A percentile compares a stretch with the other conserved stretches of the same genome.
phyloP scores from a whole-genome alignment of 2,888 invertebrate genomes.

The Acleris holmiana region DNA sequence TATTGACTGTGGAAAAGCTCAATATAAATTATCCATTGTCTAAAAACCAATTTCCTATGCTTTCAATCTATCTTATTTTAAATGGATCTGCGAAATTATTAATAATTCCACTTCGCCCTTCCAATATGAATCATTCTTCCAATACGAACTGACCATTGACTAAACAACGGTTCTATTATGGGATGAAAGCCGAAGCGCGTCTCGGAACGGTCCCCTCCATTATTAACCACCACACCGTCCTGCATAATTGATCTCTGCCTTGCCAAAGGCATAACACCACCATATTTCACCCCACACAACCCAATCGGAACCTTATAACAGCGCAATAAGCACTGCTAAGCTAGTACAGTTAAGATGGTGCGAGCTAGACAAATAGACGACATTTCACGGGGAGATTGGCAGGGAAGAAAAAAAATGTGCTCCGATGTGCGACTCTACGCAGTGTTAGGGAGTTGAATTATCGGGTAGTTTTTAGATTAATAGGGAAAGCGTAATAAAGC shows the following conservation, averaged over 20 bases:
- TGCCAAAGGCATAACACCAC: slow-evolving; percentile 44
- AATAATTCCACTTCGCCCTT: too few relatives aligned
- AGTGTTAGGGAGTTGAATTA: background rate
- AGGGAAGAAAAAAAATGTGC: slow-evolving; percentile 32
- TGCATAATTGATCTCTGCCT: slow-evolving; percentile 65
- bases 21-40: too few relatives aligned
- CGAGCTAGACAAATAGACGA: slow-evolving; percentile 39
- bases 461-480: background rate
- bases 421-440: background rate
- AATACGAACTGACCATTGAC: slow-evolving; percentile 8
- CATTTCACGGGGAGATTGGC: slow-evolving; percentile 39
- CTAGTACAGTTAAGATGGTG: background rate
- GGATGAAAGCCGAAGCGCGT: slow-evolving; percentile 25
- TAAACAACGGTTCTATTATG: slow-evolving; percentile 22
- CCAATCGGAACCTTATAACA: slow-evolving; percentile 15
- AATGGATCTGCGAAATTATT: too few relatives aligned
- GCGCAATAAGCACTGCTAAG: background rate
- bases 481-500: background rate
- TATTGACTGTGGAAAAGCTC: too few relatives aligned
- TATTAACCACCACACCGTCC: slow-evolving; percentile 51
- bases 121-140: background rate
- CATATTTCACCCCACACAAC: background rate
- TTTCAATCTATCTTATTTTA: too few relatives aligned
- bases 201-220: slow-evolving; percentile 52
- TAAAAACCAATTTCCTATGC: too few relatives aligned